Conservation (phyloP, 1,140 invertebrate species). For the Orchesella cincta region DNA sequence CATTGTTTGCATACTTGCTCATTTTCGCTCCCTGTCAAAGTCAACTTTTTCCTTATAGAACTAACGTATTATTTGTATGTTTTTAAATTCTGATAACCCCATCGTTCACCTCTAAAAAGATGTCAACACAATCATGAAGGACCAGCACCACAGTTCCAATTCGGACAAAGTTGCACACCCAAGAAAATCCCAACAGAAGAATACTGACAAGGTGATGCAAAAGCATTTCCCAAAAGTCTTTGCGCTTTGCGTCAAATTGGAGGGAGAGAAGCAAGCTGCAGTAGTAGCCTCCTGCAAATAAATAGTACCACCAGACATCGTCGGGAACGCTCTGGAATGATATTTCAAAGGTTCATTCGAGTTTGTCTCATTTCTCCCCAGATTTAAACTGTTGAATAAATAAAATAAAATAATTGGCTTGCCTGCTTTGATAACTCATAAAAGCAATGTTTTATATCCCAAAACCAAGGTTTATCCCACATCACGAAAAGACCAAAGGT, state of each 20-base stretch:
- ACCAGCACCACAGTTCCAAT: conserved; percentile 88
- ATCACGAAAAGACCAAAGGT: conserved; percentile 78
- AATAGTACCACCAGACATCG: conserved; percentile 92
- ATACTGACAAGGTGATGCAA: conserved; percentile 93
- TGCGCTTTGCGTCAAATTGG: conserved; percentile 87
- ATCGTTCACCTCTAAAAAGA: conserved; percentile 80
- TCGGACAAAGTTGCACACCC: conserved; percentile 89
- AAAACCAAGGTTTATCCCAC: conserved; percentile 79
- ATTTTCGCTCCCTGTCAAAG: conserved; percentile 81
- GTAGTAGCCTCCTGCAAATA: conserved; percentile 92
- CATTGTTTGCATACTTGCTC: conserved; percentile 85
- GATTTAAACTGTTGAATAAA: too few species aligned
- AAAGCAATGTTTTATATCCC: not conserved
- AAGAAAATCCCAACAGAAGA: conserved; percentile 83
- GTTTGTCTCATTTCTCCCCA: too few species aligned
- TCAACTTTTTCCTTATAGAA: too few species aligned
- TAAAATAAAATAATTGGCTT: too few species aligned
- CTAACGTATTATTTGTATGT: too few species aligned
- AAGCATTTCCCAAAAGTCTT: conserved; percentile 99
- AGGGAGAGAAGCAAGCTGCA: conserved; percentile 90
- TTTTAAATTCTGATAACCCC: too few species aligned
- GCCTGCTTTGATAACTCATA: too few species aligned
- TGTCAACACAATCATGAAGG: conserved; percentile 92
- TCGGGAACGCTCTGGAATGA: conserved; percentile 52
- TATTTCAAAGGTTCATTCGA: too few species aligned